phyloP scores from a whole-genome alignment of 2,113 vertebrate genomes.

The Himantopus leucocephalus region DNA sequence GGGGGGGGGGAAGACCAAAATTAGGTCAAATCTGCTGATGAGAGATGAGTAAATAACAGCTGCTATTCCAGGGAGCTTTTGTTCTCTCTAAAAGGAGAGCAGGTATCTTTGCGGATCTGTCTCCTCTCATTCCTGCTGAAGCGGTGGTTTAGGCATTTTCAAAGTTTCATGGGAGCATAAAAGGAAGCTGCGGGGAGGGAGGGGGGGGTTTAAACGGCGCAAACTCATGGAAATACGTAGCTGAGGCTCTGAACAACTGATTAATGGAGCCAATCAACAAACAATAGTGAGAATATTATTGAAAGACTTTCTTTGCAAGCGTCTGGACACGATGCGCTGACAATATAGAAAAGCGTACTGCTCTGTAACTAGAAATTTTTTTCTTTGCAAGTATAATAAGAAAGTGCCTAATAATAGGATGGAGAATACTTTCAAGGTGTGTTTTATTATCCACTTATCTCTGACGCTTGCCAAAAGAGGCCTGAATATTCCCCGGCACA shows the following conservation, averaged over 20 bases:
- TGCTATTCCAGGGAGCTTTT: slow-evolving; percentile 26
- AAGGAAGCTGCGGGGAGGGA: neutral
- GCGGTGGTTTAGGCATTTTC: neutral
- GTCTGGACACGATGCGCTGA: neutral
- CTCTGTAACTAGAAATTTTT: neutral
- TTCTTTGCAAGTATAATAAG: slow-evolving; percentile 31
- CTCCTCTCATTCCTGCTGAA: slow-evolving; percentile 25
- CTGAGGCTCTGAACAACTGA: neutral
- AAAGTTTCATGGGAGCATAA: slow-evolving; percentile 10
- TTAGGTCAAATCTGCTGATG: slow-evolving; percentile 54
- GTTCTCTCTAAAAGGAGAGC: slow-evolving; percentile 5
- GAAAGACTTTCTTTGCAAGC: neutral
- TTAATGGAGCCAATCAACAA: slow-evolving; percentile 40
- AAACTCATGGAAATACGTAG: neutral
- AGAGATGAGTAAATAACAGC: slow-evolving; percentile 53
- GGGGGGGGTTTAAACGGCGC: neutral
- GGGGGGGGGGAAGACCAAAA: slow-evolving; percentile 12
- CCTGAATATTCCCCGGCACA: slow-evolving; percentile 39
- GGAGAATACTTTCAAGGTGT: slow-evolving; percentile 27
- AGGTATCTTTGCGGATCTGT: slow-evolving; percentile 9
- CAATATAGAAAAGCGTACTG: neutral
- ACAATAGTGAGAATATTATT: neutral
- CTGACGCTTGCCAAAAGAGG: slow-evolving; percentile 50
- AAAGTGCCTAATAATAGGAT: slow-evolving; percentile 41
- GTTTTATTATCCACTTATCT: slow-evolving; percentile 55